phyloP scores from a whole-genome alignment of 1,140 invertebrate genomes.

The Saccostrea glomerata region DNA sequence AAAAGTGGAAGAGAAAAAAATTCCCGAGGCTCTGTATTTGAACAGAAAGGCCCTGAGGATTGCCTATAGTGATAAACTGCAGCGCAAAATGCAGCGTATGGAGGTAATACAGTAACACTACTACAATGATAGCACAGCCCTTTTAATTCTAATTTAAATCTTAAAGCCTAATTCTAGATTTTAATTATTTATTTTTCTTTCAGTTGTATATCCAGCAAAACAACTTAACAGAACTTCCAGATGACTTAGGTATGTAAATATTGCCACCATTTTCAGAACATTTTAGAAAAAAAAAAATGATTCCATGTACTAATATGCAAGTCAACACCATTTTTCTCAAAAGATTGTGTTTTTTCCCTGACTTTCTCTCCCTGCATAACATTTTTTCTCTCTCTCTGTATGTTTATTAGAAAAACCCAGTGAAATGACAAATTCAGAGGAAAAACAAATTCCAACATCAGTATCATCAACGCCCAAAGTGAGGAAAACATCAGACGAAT shows the following conservation, averaged over 20 bases:
- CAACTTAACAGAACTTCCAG: not conserved
- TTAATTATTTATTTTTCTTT: not conserved
- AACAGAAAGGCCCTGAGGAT: conserved; percentile 71
- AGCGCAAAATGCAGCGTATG: conserved; percentile 71
- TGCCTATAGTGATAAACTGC: conserved; percentile 71
- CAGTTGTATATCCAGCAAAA: not conserved
- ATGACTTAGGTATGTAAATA: not conserved
- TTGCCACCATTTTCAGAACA: not conserved
- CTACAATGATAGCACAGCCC: too few species aligned
- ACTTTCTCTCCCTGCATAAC: not conserved
- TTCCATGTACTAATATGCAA: too few species aligned
- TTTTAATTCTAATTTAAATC: not conserved
- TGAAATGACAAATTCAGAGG: not conserved
- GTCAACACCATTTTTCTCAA: too few species aligned
- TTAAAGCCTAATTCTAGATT: not conserved
- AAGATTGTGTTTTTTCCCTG: too few species aligned
- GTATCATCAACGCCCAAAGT: not conserved
- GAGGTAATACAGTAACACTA: conserved; percentile 63
- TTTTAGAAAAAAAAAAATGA: too few species aligned
- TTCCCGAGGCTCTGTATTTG: conserved; percentile 67
- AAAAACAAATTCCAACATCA: not conserved
- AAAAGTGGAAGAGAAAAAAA: conserved; percentile 64
- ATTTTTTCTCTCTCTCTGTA: not conserved
- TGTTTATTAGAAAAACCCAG: not conserved
- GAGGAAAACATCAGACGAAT: not conserved